Conservation (phyloP, 1,140 invertebrate species). For the Solenopsis invicta region DNA sequence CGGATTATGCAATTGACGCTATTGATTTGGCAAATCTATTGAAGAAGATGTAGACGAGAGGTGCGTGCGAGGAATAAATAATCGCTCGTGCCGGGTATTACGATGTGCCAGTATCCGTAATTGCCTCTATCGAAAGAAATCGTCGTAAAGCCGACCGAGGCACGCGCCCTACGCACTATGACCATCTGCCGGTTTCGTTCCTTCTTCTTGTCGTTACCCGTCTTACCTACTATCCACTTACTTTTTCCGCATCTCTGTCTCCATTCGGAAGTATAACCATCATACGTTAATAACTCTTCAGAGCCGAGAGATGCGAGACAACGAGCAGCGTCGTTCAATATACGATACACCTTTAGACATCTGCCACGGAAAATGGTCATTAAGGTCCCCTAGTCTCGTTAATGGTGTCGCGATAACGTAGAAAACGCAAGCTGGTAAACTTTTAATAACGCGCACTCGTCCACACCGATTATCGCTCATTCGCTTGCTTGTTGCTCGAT, state of each 20-base stretch:
- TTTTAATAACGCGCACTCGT: constrained; percentile 72
- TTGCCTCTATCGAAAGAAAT: constrained; percentile 67
- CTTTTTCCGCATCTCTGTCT: constrained; percentile 8
- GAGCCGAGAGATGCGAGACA: constrained; percentile 9
- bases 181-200: constrained; percentile 66
- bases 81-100: not conserved
- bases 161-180: constrained; percentile 70
- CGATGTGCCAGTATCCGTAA: constrained; percentile 64
- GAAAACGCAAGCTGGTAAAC: constrained; percentile 67
- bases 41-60: not conserved
- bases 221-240: constrained; percentile 46
- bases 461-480: constrained; percentile 59
- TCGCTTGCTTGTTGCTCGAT: not conserved
- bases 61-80: constrained; percentile 9
- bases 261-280: not conserved
- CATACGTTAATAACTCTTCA: constrained; percentile 45
- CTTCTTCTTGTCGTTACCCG: constrained; percentile 21
- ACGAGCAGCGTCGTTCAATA: constrained; percentile 49
- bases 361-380: constrained; percentile 72
- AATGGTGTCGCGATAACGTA: constrained; percentile 59
- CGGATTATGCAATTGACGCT: not conserved
- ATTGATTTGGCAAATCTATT: constrained; percentile 12
- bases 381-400: constrained; percentile 66
- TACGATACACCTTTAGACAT: constrained; percentile 62
- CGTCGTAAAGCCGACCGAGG: constrained; percentile 51